Conservation (phyloP, 2,113 vertebrate genomes). For the Pteruthius melanotis region DNA sequence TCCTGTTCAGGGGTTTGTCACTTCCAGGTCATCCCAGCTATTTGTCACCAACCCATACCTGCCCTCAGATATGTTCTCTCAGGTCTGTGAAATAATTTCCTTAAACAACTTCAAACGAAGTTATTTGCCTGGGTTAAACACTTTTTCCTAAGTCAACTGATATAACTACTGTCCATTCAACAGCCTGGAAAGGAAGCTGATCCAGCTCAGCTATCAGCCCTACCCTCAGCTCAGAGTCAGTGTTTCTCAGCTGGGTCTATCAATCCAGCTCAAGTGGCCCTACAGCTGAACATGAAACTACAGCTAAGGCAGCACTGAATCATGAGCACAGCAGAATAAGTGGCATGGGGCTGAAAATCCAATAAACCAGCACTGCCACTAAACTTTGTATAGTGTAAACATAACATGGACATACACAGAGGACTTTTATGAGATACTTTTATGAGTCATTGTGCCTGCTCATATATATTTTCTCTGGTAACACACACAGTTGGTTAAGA, state of each 20-base stretch:
- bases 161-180: background rate
- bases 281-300: background rate
- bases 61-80: background rate
- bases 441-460: background rate
- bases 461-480: background rate
- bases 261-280: background rate
- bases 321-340: background rate
- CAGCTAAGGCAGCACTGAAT: background rate
- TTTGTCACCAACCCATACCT: background rate
- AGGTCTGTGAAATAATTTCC: background rate
- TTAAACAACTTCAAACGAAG: background rate
- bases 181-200: background rate
- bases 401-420: background rate
- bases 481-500: background rate
- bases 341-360: background rate
- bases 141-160: background rate
- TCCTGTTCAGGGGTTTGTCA: background rate
- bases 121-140: background rate
- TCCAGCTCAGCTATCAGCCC: background rate
- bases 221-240: accelerated
- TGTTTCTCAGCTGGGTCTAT: background rate
- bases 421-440: background rate
- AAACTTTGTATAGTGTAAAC: background rate
- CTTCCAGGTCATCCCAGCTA: background rate
- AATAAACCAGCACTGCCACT: background rate